Percentiles rank a stretch among this genome's conserved stretches.
Evolutionary conservation across 2,113 vertebrate genomes (phyloP).

Genomic region (Channa maculata): DNA sequence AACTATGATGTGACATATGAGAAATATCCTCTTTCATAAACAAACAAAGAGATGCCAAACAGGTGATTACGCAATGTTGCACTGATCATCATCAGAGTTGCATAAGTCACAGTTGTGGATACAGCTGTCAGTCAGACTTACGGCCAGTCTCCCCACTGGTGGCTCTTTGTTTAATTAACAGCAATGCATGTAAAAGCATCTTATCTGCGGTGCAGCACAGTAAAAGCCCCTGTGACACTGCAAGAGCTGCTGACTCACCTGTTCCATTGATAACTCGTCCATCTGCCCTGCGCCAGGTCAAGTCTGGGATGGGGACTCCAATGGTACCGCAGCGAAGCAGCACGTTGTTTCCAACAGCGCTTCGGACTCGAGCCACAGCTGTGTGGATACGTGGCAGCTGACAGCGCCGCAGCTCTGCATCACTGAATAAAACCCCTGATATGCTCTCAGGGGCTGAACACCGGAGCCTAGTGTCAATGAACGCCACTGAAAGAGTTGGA

Average conservation of each 20-base stretch:
- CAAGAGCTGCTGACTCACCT: conserved; percentile 81
- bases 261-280: conserved; percentile 89
- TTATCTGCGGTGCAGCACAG: conserved; percentile 32
- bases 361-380: conserved; percentile 87
- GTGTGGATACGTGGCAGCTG: conserved; percentile 90
- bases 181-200: conserved; percentile 43
- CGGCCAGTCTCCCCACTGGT: conserved; percentile 23
- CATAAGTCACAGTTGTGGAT: conserved; percentile 44
- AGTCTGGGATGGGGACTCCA: conserved; percentile 90
- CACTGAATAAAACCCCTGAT: conserved; percentile 90
- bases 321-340: conserved; percentile 92
- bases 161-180: conserved; percentile 68
- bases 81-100: conserved; percentile 46
- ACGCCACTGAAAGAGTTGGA: conserved; percentile 87
- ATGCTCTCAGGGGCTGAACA: conserved; percentile 90
- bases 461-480: conserved; percentile 90
- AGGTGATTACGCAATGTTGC: conserved; percentile 41
- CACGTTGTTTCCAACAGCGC: conserved; percentile 91
- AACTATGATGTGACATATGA: background rate
- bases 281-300: conserved; percentile 91
- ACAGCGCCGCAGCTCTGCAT: conserved; percentile 91
- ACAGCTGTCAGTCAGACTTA: conserved; percentile 62
- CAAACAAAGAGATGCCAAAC: background rate
- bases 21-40: conserved; percentile 10
- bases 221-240: background rate